These are phyloP conservation scores for Nemotelus nigrinus DNA, from an alignment of 2,888 invertebrate species.

Conservation along the genomic window DNA sequence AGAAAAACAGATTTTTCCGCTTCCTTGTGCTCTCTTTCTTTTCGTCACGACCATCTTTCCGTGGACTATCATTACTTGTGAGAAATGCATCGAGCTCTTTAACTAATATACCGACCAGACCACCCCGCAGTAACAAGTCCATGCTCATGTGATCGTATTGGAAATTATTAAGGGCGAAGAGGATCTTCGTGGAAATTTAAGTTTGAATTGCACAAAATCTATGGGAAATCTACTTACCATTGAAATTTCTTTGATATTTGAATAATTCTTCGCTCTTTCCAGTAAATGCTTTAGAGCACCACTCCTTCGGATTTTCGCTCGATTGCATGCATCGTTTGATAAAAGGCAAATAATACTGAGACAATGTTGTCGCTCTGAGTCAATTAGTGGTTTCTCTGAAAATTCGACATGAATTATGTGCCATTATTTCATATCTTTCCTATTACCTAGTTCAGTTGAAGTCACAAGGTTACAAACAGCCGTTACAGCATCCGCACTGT, in stretches of 20 bases:
- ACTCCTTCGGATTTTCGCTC: slow-evolving; percentile 63
- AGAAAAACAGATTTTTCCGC: slow-evolving; percentile 54
- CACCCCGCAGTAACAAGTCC: slow-evolving; percentile 68
- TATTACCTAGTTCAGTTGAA: slow-evolving; percentile 54
- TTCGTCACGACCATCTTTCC: slow-evolving; percentile 60
- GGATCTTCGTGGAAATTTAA: slow-evolving; percentile 53
- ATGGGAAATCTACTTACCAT: slow-evolving; percentile 53
- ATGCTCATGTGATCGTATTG: slow-evolving; percentile 65
- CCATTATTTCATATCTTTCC: background rate
- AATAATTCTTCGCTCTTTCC: slow-evolving; percentile 59
- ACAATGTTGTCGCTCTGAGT: slow-evolving; percentile 61
- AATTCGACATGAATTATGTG: background rate
- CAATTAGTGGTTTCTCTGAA: slow-evolving; percentile 55
- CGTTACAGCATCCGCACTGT: slow-evolving; percentile 61
- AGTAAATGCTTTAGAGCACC: slow-evolving; percentile 62
- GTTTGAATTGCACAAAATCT: background rate
- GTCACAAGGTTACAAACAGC: slow-evolving; percentile 62
- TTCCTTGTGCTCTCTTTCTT: slow-evolving; percentile 57
- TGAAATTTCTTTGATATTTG: slow-evolving; percentile 59
- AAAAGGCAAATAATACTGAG: slow-evolving; percentile 62
- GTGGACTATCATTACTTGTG: slow-evolving; percentile 60
- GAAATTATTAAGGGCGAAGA: slow-evolving; percentile 66
- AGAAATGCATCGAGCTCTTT: slow-evolving; percentile 64
- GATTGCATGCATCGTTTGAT: slow-evolving; percentile 62
- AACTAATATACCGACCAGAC: slow-evolving; percentile 67